These are phyloP conservation scores for Forbesichthys papilliferus DNA, from an alignment of 2,113 vertebrate genomes.

Conservation along the genomic window DNA sequence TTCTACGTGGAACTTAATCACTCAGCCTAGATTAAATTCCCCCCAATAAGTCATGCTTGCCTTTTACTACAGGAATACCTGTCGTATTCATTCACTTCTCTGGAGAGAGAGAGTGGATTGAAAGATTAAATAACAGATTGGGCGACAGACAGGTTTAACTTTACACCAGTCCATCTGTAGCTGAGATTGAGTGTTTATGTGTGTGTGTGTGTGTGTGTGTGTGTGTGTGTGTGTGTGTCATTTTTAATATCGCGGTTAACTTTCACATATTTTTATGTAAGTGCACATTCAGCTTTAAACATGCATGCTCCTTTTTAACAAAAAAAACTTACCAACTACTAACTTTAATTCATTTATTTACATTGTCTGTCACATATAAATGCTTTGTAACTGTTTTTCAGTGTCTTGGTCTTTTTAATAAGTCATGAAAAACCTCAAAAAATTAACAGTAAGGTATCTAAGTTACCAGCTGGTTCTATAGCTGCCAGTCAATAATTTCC, in stretches of 20 bases:
- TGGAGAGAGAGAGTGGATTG: conserved; percentile 1
- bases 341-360: no score
- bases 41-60: conserved; percentile 31
- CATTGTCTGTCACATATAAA: no score
- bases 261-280: not conserved
- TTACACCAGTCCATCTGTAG: not conserved
- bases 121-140: conserved; percentile 26
- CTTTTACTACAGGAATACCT: conserved; percentile 24
- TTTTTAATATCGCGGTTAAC: not conserved
- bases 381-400: no score
- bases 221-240: conserved; percentile 14
- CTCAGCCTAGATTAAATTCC: conserved; percentile 19
- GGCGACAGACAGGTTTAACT: conserved; percentile 2
- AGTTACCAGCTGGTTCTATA: conserved; percentile 3
- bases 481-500: conserved; percentile 42
- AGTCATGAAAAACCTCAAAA: no score
- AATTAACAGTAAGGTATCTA: no score
- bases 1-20: conserved; percentile 28
- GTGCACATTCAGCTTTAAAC: no score
- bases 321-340: no score
- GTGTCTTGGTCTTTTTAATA: no score
- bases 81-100: not conserved
- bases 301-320: no score
- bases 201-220: conserved; percentile 16
- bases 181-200: not conserved